Evolutionary conservation across 2,113 vertebrate genomes (phyloP).

Genomic region (Acanthochromis polyacanthus): DNA sequence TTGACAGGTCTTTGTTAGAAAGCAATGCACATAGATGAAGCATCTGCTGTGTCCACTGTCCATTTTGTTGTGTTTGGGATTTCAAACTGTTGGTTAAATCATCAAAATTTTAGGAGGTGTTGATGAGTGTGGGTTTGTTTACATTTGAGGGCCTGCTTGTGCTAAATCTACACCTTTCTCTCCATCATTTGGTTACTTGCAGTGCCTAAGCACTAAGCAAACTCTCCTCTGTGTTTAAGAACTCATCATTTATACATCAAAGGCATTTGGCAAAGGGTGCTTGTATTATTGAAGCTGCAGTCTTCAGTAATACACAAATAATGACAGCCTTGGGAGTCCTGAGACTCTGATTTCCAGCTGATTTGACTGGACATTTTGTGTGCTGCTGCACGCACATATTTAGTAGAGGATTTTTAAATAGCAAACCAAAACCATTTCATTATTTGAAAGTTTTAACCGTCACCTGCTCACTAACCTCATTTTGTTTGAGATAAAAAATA

Average conservation of each 20-base stretch:
- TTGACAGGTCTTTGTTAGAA: neutral
- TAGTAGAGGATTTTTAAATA: neutral
- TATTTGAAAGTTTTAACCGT: neutral
- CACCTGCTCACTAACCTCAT: neutral
- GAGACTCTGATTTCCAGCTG: constrained; percentile 31
- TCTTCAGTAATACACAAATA: constrained; percentile 31
- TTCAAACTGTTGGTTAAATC: neutral
- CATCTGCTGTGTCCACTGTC: neutral
- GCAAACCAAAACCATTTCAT: neutral
- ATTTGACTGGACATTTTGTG: constrained; percentile 31
- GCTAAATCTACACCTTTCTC: neutral
- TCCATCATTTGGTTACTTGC: constrained; percentile 15
- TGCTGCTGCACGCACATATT: constrained; percentile 31
- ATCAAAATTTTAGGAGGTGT: neutral
- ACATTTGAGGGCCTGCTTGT: neutral
- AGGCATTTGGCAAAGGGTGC: constrained; percentile 47
- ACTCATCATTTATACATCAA: constrained; percentile 68
- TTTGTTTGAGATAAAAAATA: neutral
- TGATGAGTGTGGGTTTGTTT: constrained; percentile 18
- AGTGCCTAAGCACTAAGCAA: constrained; percentile 31
- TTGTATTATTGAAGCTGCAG: constrained; percentile 58
- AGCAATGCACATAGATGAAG: neutral
- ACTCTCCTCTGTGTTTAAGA: constrained; percentile 30
- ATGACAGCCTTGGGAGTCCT: constrained; percentile 30
- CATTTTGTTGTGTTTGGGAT: neutral